Evolutionary conservation across 2,888 invertebrate genomes (phyloP), one percentile per base, ranked within the genome.

Genomic region (Sipha maydis): DNA sequence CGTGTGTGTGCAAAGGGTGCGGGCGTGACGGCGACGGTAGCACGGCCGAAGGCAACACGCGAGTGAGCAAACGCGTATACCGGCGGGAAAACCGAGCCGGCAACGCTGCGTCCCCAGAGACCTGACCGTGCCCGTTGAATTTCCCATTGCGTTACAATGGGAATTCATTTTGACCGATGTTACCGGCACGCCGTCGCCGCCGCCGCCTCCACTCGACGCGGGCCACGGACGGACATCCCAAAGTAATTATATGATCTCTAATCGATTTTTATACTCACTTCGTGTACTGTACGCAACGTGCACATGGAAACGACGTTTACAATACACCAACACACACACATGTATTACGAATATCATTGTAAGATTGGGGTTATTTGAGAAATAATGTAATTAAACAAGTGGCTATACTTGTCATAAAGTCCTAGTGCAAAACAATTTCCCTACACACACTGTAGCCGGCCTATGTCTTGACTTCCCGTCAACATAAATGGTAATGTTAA

Each of bases 111-210:
- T 88, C 88, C 88, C 88, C 19, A 76, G 88, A 82, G 88, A 82
- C 88, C 80, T 88, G 88, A 88, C 88, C 88, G 88, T 88, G 82
- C 88, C 88, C 88, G 88, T 88, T 82, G 82, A 75, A 88, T 88
- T 88, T 88, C 88, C 88, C 88, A 48, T 88, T 88, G 82, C 82
- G 88, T 82, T 88, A 88, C 88, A 82, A 80, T 73, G 88, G 79
- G 88, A 82, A 88, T 80, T 88, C 88, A 75, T 88, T 88, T 82
- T 82, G 88, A 88, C 88, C 88, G 88, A 88, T 76, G 75, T 69
- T 77, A 61, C 85, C 48, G 34, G 34, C 34, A 54, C n/a, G 69
- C 77, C 78, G 69, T 69, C 78, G 61, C 73, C 79, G 71, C 48
- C 28, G 31, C 48, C 31, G 54, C 31, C 73, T 41, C 31, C 67